Evolutionary conservation across 2,113 vertebrate genomes (phyloP), one percentile per base, ranked within the genome.

Genomic region (Ursus arctos): DNA sequence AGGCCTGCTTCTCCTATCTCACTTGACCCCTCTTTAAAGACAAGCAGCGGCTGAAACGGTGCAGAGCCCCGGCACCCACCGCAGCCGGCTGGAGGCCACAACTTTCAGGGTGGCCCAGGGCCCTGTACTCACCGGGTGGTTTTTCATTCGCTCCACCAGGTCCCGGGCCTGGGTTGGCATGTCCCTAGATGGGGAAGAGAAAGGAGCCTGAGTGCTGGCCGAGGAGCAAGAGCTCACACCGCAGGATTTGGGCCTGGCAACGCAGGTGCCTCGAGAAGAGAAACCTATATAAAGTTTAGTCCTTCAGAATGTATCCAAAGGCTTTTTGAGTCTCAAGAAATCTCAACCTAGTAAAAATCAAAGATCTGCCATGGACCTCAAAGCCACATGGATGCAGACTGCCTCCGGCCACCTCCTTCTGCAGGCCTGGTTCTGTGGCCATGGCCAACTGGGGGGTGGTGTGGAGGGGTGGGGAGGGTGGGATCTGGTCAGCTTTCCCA

Each of bases 121-220:
- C 14, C 24, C 61, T 63, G 15, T 61, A 99, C 99, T 99, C 98
- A 99, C 99, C 0, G 95, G 40, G 93, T 98, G 99, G 26, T 87
- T 98, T 97, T 98, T 99, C 98, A 99, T 99, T 71, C 89, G 94
- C 9, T 99, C 95, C 95, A 99, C 98, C 71, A 99, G 96, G 33
- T 76, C 88, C 67, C 0, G 96, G 72, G 99, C 99, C 98, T 99
- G 99, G 22, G 59, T 97, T 19, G 99, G 98, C 98, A 99, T 99
- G 92, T 98, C 98, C 22, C 99, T 99, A 95, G 51, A 31, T 7
- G 36, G 92, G 16, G 95, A 61, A 97, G 79, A 97, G 71, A 94
- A n/a, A 10, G 79, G 19, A 36, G 24, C 1, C 4, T 97, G 11
- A 98, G 80, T 55, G 49, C 7, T 0, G 3, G 22, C 33, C 77